Evolutionary conservation across 2,113 vertebrate species (phyloP).

Genomic region (Aegithalos caudatus): DNA sequence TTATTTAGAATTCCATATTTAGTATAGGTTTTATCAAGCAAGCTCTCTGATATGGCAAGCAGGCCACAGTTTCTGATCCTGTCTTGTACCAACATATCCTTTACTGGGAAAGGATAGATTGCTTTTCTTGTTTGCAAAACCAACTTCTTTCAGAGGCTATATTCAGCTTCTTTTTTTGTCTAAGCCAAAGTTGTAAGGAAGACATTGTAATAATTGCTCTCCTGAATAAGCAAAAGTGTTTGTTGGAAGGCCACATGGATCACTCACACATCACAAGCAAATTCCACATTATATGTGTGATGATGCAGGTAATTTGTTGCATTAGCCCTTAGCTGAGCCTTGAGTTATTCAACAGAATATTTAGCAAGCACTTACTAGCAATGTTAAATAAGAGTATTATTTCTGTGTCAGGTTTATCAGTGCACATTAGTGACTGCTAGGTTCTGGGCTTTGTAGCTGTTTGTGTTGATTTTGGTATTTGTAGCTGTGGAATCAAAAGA

Average conservation of each 20-base stretch:
- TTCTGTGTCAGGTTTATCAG: constrained; percentile 1
- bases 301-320: not conserved
- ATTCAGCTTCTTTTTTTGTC: not conserved
- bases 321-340: not conserved
- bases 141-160: not conserved
- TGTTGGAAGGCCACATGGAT: not conserved
- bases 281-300: not conserved
- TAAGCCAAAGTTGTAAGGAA: not conserved
- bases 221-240: not conserved
- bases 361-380: not conserved
- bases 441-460: not conserved
- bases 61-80: not conserved
- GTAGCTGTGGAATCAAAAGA: not conserved
- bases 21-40: not conserved
- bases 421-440: not conserved
- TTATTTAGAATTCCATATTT: not conserved
- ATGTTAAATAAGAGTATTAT: not conserved
- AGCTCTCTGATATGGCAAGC: not conserved
- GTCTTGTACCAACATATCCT: not conserved
- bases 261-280: not conserved
- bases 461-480: not conserved
- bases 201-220: not conserved
- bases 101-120: not conserved
- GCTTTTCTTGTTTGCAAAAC: not conserved
- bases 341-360: not conserved